phyloP scores from a whole-genome alignment of 1,140 invertebrate species.

The Lepidurus arcticus region DNA sequence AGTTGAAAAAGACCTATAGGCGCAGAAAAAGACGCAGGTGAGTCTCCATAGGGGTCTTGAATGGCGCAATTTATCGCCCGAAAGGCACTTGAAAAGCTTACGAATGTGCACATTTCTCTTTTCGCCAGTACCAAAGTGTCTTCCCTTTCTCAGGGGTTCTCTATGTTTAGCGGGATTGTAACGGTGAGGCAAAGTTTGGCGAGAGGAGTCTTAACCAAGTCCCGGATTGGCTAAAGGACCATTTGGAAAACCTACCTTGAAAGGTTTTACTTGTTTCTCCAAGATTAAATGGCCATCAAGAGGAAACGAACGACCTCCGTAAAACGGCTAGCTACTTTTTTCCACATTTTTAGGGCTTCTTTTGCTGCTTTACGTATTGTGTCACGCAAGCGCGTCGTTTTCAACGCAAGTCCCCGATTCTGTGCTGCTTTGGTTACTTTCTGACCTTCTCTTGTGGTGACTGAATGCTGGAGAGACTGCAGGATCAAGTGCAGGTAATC shows the following conservation, averaged over 20 bases:
- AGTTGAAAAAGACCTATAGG: not conserved
- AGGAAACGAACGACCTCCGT: slow-evolving; percentile 14
- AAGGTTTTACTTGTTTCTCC: slow-evolving; percentile 16
- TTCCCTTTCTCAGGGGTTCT: not conserved
- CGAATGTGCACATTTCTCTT: slow-evolving; percentile 4
- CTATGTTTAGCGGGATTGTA: not conserved
- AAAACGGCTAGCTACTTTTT: slow-evolving; percentile 11
- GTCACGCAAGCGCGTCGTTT: slow-evolving; percentile 11
- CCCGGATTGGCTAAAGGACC: not conserved
- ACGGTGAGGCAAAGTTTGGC: not conserved
- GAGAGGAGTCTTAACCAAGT: not conserved
- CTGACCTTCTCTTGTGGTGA: not conserved
- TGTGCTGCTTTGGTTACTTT: not conserved
- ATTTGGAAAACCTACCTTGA: not conserved
- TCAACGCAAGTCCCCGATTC: not conserved
- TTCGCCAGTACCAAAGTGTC: not conserved
- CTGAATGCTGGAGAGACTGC: no score
- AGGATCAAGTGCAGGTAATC: no score
- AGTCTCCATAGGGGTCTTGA: slow-evolving; percentile 9
- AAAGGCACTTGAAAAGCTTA: slow-evolving; percentile 14
- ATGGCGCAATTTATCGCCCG: slow-evolving; percentile 13
- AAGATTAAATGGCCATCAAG: slow-evolving; percentile 16
- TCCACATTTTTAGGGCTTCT: not conserved
- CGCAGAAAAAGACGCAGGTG: not conserved
- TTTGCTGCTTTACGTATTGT: not conserved